Percentiles rank a stretch among this genome's conserved stretches.
Conservation (phyloP, 2,888 invertebrate species). For the Eupithecia inturbata region DNA sequence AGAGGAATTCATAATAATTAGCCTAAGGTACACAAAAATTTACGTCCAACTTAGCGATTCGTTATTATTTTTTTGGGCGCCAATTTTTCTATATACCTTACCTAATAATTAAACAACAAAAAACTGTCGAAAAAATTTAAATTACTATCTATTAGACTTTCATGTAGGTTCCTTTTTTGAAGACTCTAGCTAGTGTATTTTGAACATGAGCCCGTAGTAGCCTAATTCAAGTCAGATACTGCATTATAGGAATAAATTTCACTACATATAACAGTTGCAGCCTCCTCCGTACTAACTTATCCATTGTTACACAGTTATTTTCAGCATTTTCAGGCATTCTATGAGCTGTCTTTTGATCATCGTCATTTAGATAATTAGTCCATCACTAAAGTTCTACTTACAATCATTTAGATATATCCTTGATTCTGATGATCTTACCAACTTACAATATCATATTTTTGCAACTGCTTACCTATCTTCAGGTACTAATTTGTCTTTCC, state of each 20-base stretch:
- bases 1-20: neutral
- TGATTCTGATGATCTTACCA: neutral
- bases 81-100: constrained; percentile 10
- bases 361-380: constrained; percentile 5
- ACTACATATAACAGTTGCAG: neutral
- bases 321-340: constrained; percentile 41
- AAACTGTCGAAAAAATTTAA: neutral
- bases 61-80: constrained; percentile 30
- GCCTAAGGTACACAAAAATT: neutral
- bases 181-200: neutral
- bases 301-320: constrained; percentile 38
- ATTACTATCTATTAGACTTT: neutral
- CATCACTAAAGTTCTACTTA: constrained; percentile 4
- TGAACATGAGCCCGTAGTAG: neutral
- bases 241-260: neutral
- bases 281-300: constrained; percentile 19
- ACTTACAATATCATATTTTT: neutral
- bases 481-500: constrained; percentile 17
- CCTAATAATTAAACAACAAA: neutral
- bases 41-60: constrained; percentile 9
- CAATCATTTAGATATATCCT: neutral
- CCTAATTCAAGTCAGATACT: neutral
- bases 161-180: neutral
- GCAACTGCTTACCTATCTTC: neutral
- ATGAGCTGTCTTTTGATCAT: constrained; percentile 54